phyloP scores from a whole-genome alignment of 1,140 invertebrate genomes.

The Acromyrmex echinatior region DNA sequence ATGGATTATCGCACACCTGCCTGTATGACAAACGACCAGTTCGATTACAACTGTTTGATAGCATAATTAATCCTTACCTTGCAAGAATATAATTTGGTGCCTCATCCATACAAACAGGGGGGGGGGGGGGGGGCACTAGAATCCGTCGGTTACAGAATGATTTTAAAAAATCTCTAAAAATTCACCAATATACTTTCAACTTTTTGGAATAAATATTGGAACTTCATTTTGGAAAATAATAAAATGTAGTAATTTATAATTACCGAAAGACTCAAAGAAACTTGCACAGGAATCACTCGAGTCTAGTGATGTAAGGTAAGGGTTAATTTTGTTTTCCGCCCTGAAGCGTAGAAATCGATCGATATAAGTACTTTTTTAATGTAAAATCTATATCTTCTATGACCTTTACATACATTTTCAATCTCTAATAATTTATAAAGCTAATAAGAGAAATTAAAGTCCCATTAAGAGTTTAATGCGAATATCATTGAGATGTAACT shows the following conservation, averaged over 20 bases:
- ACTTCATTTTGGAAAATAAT: too few relatives aligned
- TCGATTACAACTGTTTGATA: not conserved
- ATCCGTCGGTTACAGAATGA: too few relatives aligned
- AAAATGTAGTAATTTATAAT: too few relatives aligned
- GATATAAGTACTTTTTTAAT: not conserved
- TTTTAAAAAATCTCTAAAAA: too few relatives aligned
- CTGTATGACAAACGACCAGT: not conserved
- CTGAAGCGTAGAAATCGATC: constrained; percentile 26
- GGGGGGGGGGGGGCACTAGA: too few relatives aligned
- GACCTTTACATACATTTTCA: not conserved
- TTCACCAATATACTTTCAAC: too few relatives aligned
- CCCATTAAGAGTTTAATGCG: not conserved
- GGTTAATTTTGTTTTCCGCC: not conserved
- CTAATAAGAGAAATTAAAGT: not conserved
- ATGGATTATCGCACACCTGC: constrained; percentile 77
- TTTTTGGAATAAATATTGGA: too few relatives aligned
- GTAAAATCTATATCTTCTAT: not conserved
- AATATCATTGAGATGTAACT: not conserved
- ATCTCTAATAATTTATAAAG: not conserved
- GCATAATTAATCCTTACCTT: not conserved
- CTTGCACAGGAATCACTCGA: too few relatives aligned
- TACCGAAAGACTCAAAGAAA: too few relatives aligned
- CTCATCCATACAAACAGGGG: too few relatives aligned
- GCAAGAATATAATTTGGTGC: too few relatives aligned
- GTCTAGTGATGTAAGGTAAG: too few relatives aligned